Percentiles rank a stretch among this genome's conserved stretches.
Evolutionary conservation across 2,113 vertebrate species (phyloP).

Genomic region (Mus musculus): GRCm39 chr4:99347001-99347500

Average conservation of each 20-base stretch:
- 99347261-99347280: not conserved
- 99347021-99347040: not conserved
- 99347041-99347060: not conserved
- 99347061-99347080: not conserved
- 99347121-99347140: too few species aligned
- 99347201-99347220: not conserved
- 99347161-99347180: not conserved
- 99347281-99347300: not conserved
- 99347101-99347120: not conserved
- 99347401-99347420: not conserved
- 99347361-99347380: not conserved
- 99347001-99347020: not conserved
- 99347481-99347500: not conserved
- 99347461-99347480: not conserved
- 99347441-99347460: conserved; percentile 2
- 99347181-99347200: not conserved
- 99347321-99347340: conserved; percentile 18
- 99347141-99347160: not conserved
- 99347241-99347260: not conserved
- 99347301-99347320: not conserved
- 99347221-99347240: conserved; percentile 12
- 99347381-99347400: too few species aligned
- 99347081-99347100: not conserved
- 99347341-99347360: not conserved
- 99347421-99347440: conserved; percentile 1